Evolutionary conservation across 2,888 invertebrate genomes (phyloP).

Genomic region (Lamellibrachia columna): DNA sequence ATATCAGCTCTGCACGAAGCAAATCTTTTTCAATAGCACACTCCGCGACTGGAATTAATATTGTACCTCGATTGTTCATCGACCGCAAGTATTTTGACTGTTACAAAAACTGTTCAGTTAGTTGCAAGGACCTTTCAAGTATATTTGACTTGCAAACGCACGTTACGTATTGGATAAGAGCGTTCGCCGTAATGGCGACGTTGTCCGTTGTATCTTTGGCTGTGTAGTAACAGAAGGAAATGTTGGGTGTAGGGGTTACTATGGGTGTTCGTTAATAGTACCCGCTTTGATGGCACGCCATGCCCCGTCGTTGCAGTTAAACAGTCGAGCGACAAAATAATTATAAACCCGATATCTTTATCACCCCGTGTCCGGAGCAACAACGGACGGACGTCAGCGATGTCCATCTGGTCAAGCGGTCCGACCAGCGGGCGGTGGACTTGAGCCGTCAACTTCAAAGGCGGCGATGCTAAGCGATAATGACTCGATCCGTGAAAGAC

Average conservation of each 20-base stretch:
- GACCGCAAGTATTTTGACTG: too few species aligned
- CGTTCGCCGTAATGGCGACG: too few species aligned
- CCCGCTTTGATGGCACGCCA: neutral
- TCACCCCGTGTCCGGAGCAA: constrained; percentile 16
- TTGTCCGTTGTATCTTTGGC: neutral
- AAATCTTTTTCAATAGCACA: too few species aligned
- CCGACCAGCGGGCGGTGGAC: neutral
- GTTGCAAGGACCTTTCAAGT: too few species aligned
- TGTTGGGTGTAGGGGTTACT: neutral
- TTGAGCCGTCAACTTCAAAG: constrained; percentile 12
- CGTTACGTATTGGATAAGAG: too few species aligned
- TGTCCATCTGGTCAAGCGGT: neutral
- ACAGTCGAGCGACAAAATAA: neutral
- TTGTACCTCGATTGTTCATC: too few species aligned
- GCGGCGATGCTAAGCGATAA: neutral
- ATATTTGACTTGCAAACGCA: too few species aligned
- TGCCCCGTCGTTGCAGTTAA: neutral
- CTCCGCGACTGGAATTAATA: too few species aligned
- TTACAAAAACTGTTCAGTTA: too few species aligned
- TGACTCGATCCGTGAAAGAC: neutral
- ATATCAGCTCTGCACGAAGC: too few species aligned
- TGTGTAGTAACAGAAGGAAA: neutral
- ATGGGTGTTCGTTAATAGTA: neutral
- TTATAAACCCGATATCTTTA: neutral
- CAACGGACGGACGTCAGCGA: constrained; percentile 3